phyloP scores from a whole-genome alignment of 2,797 vertebrate species.

The Pangasius larnaudii region DNA sequence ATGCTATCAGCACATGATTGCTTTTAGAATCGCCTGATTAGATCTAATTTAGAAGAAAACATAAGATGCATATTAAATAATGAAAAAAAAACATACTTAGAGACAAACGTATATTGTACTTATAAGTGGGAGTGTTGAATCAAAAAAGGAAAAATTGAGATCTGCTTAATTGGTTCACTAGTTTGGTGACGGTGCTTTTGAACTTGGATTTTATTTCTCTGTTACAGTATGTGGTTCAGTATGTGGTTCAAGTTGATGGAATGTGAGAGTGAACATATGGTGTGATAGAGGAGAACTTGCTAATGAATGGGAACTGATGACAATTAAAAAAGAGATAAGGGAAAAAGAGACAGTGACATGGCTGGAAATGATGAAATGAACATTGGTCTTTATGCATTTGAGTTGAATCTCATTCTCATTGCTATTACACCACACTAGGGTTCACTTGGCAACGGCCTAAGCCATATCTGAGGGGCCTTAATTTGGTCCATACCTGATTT shows the following conservation, averaged over 20 bases:
- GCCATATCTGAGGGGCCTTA: neutral
- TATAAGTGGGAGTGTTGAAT: neutral
- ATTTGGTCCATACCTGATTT: neutral
- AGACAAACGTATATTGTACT: neutral
- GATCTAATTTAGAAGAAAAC: neutral
- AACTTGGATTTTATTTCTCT: neutral
- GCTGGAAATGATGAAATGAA: neutral
- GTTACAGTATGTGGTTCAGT: neutral
- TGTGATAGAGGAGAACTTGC: neutral
- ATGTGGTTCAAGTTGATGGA: neutral
- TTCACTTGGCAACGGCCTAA: neutral
- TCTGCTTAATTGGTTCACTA: neutral
- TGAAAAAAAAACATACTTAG: neutral
- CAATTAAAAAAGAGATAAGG: neutral
- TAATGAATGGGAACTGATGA: neutral
- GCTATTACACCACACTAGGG: too few relatives aligned
- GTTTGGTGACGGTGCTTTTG: neutral
- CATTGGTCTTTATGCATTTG: neutral
- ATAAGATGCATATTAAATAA: neutral
- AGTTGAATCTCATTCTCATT: neutral
- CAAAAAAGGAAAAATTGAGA: neutral
- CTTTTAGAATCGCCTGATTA: neutral
- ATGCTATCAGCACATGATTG: neutral
- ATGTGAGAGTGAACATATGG: neutral
- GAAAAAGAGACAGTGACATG: neutral